These are phyloP conservation scores for Polia nebulosa DNA, from an alignment of 2,888 invertebrate species.

Conservation along the genomic window DNA sequence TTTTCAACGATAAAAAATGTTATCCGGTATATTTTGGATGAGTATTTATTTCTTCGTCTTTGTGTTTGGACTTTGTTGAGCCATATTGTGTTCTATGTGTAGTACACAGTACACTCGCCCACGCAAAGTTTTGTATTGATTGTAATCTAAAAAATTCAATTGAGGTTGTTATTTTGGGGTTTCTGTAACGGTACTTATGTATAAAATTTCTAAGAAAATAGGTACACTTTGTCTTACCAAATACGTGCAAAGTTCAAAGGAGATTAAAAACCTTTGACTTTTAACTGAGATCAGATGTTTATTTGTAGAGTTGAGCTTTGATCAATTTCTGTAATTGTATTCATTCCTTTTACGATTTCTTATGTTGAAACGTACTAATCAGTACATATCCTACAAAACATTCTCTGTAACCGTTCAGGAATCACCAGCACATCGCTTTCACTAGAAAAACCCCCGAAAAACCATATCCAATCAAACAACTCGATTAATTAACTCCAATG, in stretches of 20 bases:
- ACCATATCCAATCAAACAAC: conserved; percentile 24
- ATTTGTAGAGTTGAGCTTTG: no score
- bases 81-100: conserved; percentile 17
- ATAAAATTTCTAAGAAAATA: neutral
- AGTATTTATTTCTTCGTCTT: conserved; percentile 59
- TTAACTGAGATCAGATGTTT: neutral
- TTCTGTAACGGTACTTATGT: neutral
- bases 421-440: neutral
- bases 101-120: neutral
- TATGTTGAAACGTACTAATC: neutral
- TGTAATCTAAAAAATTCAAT: conserved; percentile 24
- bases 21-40: conserved; percentile 47
- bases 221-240: neutral
- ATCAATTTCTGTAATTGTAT: no score
- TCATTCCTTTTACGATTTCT: neutral
- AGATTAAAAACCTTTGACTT: neutral
- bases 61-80: conserved; percentile 23
- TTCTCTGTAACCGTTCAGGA: neutral
- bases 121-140: conserved; percentile 18
- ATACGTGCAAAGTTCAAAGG: neutral
- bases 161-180: neutral
- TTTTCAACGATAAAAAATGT: conserved; percentile 59
- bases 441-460: neutral
- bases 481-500: conserved; percentile 46
- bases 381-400: neutral